A percentile compares a stretch with the other conserved stretches of the same genome.
These are phyloP conservation scores for Mastigias papua DNA, from an alignment of 30 jellyfish, hydroid and myxozoan genomes.

Conservation along the genomic window DNA sequence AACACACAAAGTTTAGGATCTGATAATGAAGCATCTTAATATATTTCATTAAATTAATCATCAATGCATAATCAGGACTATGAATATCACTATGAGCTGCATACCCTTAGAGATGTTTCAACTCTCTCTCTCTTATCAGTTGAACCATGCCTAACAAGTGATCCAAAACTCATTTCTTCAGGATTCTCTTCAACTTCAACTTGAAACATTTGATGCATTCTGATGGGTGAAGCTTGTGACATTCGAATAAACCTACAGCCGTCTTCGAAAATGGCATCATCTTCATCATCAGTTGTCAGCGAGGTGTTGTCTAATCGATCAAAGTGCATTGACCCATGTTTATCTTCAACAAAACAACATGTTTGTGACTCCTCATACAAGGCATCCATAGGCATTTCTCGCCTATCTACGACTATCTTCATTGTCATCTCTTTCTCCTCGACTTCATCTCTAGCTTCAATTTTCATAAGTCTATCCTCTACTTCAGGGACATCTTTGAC, in stretches of 20 bases:
- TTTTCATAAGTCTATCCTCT: not conserved
- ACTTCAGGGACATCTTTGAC: not conserved
- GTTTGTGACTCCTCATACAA: conserved; percentile 42
- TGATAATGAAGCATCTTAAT: no score
- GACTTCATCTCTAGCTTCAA: not conserved
- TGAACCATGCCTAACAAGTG: conserved; percentile 48
- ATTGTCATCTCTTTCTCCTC: not conserved
- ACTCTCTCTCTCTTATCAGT: conserved; percentile 69
- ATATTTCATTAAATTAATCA: no score
- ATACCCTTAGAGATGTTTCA: conserved; percentile 70
- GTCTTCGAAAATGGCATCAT: conserved; percentile 1
- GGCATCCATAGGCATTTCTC: conserved; percentile 13
- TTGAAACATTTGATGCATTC: conserved; percentile 26
- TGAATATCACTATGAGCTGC: not conserved
- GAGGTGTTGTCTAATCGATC: conserved; percentile 16
- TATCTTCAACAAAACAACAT: conserved; percentile 44
- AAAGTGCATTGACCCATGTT: conserved; percentile 30
- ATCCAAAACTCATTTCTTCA: conserved; percentile 1
- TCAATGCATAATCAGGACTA: no score
- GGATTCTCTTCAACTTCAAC: conserved; percentile 73
- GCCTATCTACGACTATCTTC: not conserved
- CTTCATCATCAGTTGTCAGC: conserved; percentile 3
- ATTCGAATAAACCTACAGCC: conserved; percentile 5
- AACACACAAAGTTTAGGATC: no score
- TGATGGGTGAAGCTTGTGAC: conserved; percentile 17